Evolutionary conservation across 1,140 invertebrate genomes (phyloP), one percentile per base, ranked within the genome.

Genomic region (Neuroterus valhalla): DNA sequence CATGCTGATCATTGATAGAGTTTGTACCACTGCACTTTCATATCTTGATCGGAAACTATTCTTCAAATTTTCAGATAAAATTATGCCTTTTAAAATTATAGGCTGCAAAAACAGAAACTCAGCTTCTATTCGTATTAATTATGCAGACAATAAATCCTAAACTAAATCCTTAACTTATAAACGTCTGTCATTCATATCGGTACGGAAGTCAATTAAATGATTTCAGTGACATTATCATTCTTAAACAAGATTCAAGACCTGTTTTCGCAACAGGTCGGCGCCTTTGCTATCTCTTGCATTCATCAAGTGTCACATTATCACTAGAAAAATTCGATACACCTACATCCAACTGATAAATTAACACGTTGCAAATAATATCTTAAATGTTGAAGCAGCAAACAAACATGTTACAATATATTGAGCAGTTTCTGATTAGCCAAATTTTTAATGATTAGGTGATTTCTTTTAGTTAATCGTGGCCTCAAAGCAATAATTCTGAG

Each of bases 91-190:
- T 38, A 38, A 8, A 52, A 52, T 21, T 19, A 14, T 31, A 62
- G 26, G 23, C 6, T 4, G 31, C 23, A 14, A 38, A 31, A 62
- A n/a, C 14, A 3, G 31, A 62, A 52, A 52, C 21, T 62, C 21
- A 38, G 26, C 55, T 12, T 62, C 31, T 8, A 10, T 38, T 38
- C 31, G 31, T 62, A 62, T 62, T 23, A 62, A 62, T 62, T 26
- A 62, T 62, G 55, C 55, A 62, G 55, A 62, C 31, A 62, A 26
- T 14, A 62, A 62, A 62, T 31, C 55, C 14, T 62, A 62, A n/a
- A n/a, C n/a, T n/a, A n/a, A n/a, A n/a, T n/a, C n/a, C n/a, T n/a
- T 26, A 17, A 15, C 55, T 62, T 12, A 12, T 31, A 62, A 5
- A 15, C 31, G 55, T 62, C 55, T 62, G 31, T 62, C 10, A 62